phyloP scores from a whole-genome alignment of 2,888 invertebrate species.

The Diarsia brunnea region DNA sequence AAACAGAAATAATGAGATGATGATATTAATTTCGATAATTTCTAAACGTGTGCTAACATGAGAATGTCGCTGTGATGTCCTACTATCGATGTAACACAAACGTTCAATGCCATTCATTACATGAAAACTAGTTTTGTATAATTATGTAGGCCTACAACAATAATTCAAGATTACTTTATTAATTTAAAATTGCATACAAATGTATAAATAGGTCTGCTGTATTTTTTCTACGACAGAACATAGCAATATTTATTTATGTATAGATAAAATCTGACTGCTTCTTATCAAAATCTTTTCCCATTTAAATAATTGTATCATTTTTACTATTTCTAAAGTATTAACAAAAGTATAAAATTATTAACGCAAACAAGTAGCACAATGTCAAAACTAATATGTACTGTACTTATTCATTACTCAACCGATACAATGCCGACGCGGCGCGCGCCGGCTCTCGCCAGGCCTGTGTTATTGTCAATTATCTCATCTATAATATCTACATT shows the following conservation, averaged over 20 bases:
- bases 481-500: slow-evolving; percentile 88
- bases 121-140: slow-evolving; percentile 59
- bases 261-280: slow-evolving; percentile 65
- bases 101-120: slow-evolving; percentile 58
- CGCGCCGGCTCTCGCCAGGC: slow-evolving; percentile 78
- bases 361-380: slow-evolving; percentile 80
- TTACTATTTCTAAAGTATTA: slow-evolving; percentile 75
- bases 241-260: slow-evolving; percentile 52
- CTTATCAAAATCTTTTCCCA: slow-evolving; percentile 63
- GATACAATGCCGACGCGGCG: slow-evolving; percentile 73
- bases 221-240: slow-evolving; percentile 62
- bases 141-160: slow-evolving; percentile 74
- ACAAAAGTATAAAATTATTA: slow-evolving; percentile 82
- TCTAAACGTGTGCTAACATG: slow-evolving; percentile 70
- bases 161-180: slow-evolving; percentile 67
- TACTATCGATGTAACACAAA: slow-evolving; percentile 61
- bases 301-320: slow-evolving; percentile 65
- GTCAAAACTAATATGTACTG: slow-evolving; percentile 80
- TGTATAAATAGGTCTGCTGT: slow-evolving; percentile 77
- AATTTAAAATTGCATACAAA: slow-evolving; percentile 78
- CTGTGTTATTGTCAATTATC: slow-evolving; percentile 90
- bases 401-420: slow-evolving; percentile 83
- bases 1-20: slow-evolving; percentile 68
- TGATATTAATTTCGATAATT: slow-evolving; percentile 73
- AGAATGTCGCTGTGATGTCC: slow-evolving; percentile 72